phyloP scores from a whole-genome alignment of 30 jellyfish, hydroid and myxozoan species.

The Aurelia sp. region DNA sequence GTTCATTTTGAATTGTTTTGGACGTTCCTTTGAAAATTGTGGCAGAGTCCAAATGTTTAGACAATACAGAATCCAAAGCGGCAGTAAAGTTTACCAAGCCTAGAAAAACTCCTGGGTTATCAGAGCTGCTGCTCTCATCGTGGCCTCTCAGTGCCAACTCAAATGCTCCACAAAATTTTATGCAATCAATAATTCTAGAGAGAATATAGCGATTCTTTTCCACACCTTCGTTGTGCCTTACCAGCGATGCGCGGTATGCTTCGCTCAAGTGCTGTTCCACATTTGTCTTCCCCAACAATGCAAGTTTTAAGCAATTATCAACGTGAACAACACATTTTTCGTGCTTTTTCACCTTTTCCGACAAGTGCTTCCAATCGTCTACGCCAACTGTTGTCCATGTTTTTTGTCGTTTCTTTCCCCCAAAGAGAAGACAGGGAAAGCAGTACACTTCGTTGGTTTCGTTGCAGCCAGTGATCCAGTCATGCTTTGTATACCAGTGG shows the following conservation, averaged over 20 bases:
- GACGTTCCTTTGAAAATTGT: slow-evolving; percentile 65
- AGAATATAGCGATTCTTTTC: slow-evolving; percentile 62
- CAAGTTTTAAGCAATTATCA: slow-evolving; percentile 54
- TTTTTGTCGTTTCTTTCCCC: slow-evolving; percentile 28
- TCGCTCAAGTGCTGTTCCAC: slow-evolving; percentile 28
- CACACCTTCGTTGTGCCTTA: slow-evolving; percentile 29
- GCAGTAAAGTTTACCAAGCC: slow-evolving; percentile 54
- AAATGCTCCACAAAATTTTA: slow-evolving; percentile 57
- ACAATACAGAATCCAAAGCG: slow-evolving; percentile 47
- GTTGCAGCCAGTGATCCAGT: slow-evolving; percentile 66
- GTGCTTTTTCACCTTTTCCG: slow-evolving; percentile 57
- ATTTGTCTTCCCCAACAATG: slow-evolving; percentile 52
- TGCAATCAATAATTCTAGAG: slow-evolving; percentile 56
- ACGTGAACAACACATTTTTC: slow-evolving; percentile 14
- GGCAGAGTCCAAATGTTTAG: slow-evolving; percentile 37
- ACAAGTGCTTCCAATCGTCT: slow-evolving; percentile 55
- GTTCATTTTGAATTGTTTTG: slow-evolving; percentile 54
- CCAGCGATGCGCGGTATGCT: slow-evolving; percentile 32
- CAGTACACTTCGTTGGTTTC: slow-evolving; percentile 33
- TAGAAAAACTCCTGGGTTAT: slow-evolving; percentile 68
- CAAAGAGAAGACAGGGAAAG: slow-evolving; percentile 58
- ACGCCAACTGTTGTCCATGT: slow-evolving; percentile 49
- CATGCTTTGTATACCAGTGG: slow-evolving; percentile 38
- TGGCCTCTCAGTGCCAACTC: slow-evolving; percentile 77
- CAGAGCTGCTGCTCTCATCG: slow-evolving; percentile 43